phyloP scores from a whole-genome alignment of 2,113 vertebrate genomes.

The Tautogolabrus adspersus region DNA sequence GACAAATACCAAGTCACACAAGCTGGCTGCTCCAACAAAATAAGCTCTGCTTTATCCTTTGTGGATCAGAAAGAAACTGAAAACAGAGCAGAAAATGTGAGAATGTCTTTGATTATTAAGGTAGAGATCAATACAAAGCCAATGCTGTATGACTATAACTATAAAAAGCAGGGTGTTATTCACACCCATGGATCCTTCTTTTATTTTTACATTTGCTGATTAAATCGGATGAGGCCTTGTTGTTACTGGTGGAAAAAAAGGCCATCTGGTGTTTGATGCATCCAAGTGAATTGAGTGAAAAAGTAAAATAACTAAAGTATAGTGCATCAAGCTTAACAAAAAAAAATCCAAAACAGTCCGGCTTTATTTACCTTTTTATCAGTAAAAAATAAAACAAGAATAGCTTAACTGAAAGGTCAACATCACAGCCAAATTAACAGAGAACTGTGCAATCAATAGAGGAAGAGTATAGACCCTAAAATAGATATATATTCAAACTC shows the following conservation, averaged over 20 bases:
- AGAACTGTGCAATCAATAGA: conserved; percentile 1
- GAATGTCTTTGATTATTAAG: conserved; percentile 8
- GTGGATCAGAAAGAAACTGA: conserved; percentile 25
- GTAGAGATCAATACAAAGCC: background rate
- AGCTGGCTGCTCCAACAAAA: conserved; percentile 22
- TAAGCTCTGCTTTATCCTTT: conserved; percentile 44
- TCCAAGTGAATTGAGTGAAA: conserved; percentile 38
- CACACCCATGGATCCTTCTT: conserved; percentile 11
- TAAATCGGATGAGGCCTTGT: conserved; percentile 41
- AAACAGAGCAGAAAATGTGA: conserved; percentile 2
- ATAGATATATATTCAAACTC: conserved; percentile 2
- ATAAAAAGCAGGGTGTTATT: background rate
- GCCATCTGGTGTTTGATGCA: conserved; percentile 34
- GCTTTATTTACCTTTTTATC: background rate
- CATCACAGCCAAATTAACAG: conserved; percentile 6
- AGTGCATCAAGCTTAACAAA: conserved; percentile 17
- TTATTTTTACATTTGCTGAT: conserved; percentile 28
- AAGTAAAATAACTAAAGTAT: conserved; percentile 18
- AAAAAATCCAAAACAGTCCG: background rate
- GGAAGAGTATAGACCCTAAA: background rate
- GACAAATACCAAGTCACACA: conserved; percentile 52
- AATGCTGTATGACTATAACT: background rate
- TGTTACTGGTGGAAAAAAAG: conserved; percentile 45
- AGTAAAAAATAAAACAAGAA: conserved; percentile 10
- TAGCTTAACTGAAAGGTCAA: conserved; percentile 17